Evolutionary conservation across 1,140 invertebrate genomes (phyloP), one percentile per base, ranked within the genome.

Genomic region (Pemphigus obesinymphae): DNA sequence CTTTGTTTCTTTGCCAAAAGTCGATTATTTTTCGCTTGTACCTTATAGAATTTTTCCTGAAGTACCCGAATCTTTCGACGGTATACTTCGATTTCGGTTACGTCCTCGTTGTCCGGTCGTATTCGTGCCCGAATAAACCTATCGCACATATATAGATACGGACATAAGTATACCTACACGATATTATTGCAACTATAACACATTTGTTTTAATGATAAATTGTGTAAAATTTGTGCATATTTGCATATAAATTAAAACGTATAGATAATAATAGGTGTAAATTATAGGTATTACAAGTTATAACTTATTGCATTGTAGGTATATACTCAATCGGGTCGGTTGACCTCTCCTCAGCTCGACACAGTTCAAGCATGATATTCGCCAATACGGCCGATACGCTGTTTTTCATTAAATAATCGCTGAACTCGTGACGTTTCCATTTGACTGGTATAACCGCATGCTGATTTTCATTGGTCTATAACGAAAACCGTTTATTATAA

Each of bases 391-490:
- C 76, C 15, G 76, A 63, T 8, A 80, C 76, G n/a, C 26, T 26
- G 55, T 20, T 61, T 40, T 45, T 29, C 1, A 8, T 43, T 31
- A 80, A 43, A 4, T 29, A 80, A 43, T 80, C 55, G 37, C 76
- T 29, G 20, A 80, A 80, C 55, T 80, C 55, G 55, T 43, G 55
- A 20, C 55, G 53, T 61, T 78, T 61, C 37, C 75, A 78, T 43
- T 78, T 78, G 10, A 40, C 37, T 5, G 10, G 37, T 40, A 5
- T 10, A 40, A 40, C n/a, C n/a, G 1, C 23, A 31, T 8, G 26
- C 3, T n/a, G 29, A 5, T 55, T 37, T 50, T 10, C 50, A 3
- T 11, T 15, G 17, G 31, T 8, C 72, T 75, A n/a, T n/a, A 70
- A 29, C 4, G n/a, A n/a, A 26, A 40, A 45, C 5, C n/a, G 7